phyloP scores from a whole-genome alignment of 2,888 invertebrate species.

The Lasius platythorax region DNA sequence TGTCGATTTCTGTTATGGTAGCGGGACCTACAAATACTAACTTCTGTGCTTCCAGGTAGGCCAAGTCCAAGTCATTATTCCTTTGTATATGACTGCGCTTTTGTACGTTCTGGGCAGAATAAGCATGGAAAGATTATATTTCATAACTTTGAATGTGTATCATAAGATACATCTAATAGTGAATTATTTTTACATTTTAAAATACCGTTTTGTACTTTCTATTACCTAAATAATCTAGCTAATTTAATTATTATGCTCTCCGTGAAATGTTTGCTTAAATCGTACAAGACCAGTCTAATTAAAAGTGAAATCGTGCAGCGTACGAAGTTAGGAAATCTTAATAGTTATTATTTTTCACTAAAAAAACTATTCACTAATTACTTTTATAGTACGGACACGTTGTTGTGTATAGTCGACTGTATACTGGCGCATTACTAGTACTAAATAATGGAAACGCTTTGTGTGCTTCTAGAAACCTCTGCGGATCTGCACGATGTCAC shows the following conservation, averaged over 20 bases:
- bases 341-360: slow-evolving; percentile 27
- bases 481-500: slow-evolving; percentile 72
- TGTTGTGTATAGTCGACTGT: slow-evolving; percentile 29
- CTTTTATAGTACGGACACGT: slow-evolving; percentile 39
- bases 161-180: not conserved
- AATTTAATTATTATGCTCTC: not conserved
- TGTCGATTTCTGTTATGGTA: slow-evolving; percentile 85
- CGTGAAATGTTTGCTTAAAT: slow-evolving; percentile 52
- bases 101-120: slow-evolving; percentile 63
- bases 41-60: slow-evolving; percentile 86
- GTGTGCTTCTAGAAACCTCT: slow-evolving; percentile 54
- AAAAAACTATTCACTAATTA: slow-evolving; percentile 29
- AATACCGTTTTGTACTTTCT: not conserved
- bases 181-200: not conserved
- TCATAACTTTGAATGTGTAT: not conserved
- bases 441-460: slow-evolving; percentile 44
- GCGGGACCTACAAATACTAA: slow-evolving; percentile 86
- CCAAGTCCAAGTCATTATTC: slow-evolving; percentile 86
- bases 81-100: slow-evolving; percentile 68
- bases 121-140: not conserved
- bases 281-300: slow-evolving; percentile 65
- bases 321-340: slow-evolving; percentile 26
- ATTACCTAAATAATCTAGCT: not conserved
- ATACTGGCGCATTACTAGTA: slow-evolving; percentile 48
- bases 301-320: slow-evolving; percentile 74